Evolutionary conservation across 2,797 vertebrate genomes (phyloP).

Genomic region (Rhyacichthys aspro): DNA sequence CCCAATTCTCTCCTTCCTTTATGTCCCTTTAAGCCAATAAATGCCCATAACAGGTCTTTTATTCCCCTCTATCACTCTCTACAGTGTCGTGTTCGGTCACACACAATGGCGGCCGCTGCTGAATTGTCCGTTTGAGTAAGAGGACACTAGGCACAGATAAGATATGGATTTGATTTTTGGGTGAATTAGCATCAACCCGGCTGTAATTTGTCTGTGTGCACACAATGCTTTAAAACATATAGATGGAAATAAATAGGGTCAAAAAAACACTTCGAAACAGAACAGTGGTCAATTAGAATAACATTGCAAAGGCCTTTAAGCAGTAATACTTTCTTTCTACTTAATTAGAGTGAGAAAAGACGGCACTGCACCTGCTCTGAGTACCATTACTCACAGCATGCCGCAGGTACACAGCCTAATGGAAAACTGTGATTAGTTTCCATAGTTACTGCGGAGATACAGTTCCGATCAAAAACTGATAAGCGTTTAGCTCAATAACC

Average conservation of each 20-base stretch:
- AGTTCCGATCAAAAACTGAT: conserved; percentile 3
- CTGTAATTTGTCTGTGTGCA: neutral
- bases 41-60: conserved; percentile 8
- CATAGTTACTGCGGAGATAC: conserved; percentile 35
- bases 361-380: conserved; percentile 11
- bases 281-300: neutral
- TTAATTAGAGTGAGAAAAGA: neutral
- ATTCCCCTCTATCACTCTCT: neutral
- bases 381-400: neutral
- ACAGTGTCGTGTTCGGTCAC: conserved; percentile 4
- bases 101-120: neutral
- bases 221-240: neutral
- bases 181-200: neutral
- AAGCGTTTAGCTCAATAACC: neutral
- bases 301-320: neutral
- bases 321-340: neutral
- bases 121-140: neutral
- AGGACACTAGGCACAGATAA: neutral
- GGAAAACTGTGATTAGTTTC: conserved; percentile 30
- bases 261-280: no score
- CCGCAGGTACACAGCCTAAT: conserved; percentile 10
- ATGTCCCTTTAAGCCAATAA: conserved; percentile 18
- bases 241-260: no score
- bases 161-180: neutral
- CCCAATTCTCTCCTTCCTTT: conserved; percentile 20